phyloP scores from a whole-genome alignment of 2,888 invertebrate genomes.

The Drosophila colorata region DNA sequence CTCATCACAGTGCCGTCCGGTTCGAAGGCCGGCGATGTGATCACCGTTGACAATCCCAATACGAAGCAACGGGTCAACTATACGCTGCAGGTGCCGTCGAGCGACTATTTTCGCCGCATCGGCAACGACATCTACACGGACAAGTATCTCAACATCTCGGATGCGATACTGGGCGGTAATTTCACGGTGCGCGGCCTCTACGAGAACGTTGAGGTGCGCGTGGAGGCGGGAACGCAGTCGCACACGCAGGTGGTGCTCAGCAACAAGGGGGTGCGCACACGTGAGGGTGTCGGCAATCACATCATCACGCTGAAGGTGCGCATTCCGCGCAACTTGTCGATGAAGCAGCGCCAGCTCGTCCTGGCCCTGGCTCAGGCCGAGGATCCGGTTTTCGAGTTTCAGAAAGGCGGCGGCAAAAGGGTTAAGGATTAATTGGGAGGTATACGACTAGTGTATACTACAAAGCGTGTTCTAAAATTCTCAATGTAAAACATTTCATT shows the following conservation, averaged over 20 bases:
- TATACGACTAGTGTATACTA: background rate
- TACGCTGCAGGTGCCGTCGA: constrained; percentile 71
- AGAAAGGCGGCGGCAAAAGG: constrained; percentile 19
- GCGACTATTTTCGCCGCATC: constrained; percentile 77
- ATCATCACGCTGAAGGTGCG: constrained; percentile 81
- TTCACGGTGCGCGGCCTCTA: constrained; percentile 82
- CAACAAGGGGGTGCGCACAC: constrained; percentile 77
- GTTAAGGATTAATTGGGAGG: constrained; percentile 1
- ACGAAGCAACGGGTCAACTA: constrained; percentile 76
- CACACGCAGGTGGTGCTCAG: constrained; percentile 76
- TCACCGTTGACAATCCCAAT: constrained; percentile 77
- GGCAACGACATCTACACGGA: constrained; percentile 81
- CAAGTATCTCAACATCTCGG: constrained; percentile 77
- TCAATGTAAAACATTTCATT: constrained; percentile 49
- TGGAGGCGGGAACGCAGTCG: constrained; percentile 82
- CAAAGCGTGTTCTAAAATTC: constrained; percentile 55
- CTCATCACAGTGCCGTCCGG: constrained; percentile 79
- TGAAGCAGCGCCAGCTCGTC: constrained; percentile 82
- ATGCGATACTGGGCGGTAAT: constrained; percentile 82
- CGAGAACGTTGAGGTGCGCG: constrained; percentile 73
- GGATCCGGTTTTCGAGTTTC: constrained; percentile 73
- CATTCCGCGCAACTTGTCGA: constrained; percentile 78
- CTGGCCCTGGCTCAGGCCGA: constrained; percentile 80
- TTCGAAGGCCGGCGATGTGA: constrained; percentile 74
- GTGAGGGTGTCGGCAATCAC: constrained; percentile 76